Conservation (phyloP, 2,888 invertebrate species). For the Drosophila putrida region DNA sequence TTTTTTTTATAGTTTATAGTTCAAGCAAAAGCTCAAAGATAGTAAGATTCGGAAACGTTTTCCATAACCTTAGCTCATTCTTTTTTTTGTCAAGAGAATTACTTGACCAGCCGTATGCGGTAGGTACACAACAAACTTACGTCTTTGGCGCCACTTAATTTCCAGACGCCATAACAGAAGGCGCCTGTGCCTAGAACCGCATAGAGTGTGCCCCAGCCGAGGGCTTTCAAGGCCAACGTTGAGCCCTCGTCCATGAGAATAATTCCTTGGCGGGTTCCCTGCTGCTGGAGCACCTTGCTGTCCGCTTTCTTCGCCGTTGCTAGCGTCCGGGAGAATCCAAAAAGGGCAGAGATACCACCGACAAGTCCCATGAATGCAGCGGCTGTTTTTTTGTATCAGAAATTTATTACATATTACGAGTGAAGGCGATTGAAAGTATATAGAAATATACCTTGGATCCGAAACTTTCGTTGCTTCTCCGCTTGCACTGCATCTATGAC, state of each 20-base stretch:
- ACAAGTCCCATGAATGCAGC: constrained; percentile 84
- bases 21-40: too few species aligned
- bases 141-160: constrained; percentile 93
- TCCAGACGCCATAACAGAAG: constrained; percentile 94
- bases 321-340: constrained; percentile 93
- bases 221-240: constrained; percentile 92
- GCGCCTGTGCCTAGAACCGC: constrained; percentile 94
- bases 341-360: constrained; percentile 90
- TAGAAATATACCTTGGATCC: constrained; percentile 62
- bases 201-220: constrained; percentile 95
- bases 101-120: background rate
- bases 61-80: too few species aligned
- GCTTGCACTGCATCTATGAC: constrained; percentile 59
- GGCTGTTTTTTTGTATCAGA: constrained; percentile 59
- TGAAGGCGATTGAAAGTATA: background rate
- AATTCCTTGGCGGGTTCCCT: constrained; percentile 88
- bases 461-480: constrained; percentile 69
- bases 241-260: constrained; percentile 92
- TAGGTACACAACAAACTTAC: constrained; percentile 85
- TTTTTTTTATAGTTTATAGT: too few species aligned
- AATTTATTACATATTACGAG: background rate
- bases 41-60: too few species aligned
- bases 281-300: constrained; percentile 90
- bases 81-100: background rate
- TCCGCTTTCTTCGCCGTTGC: constrained; percentile 92